A percentile compares a stretch with the other conserved stretches of the same genome.
Conservation (phyloP, 2,113 vertebrate species). For the Chaenogobius annularis region DNA sequence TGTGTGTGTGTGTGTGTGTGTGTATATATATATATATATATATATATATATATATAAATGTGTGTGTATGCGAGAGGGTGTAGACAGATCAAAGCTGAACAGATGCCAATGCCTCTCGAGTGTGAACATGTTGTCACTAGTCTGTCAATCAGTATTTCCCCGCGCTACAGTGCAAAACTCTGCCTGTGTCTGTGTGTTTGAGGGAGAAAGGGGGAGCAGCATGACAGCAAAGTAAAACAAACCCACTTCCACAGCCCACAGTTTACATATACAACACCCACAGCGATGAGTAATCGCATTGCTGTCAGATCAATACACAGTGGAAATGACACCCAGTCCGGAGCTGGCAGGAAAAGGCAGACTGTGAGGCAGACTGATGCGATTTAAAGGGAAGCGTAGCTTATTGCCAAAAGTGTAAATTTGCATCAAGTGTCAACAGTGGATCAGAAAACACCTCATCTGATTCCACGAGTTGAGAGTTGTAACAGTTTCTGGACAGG, state of each 20-base stretch:
- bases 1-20: too few relatives aligned
- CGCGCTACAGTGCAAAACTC: slow-evolving; percentile 52
- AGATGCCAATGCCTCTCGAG: slow-evolving; percentile 72
- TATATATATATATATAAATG: too few relatives aligned
- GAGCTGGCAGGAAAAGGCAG: background rate
- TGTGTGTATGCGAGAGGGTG: slow-evolving; percentile 6
- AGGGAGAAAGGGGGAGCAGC: background rate
- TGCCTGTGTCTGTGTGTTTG: slow-evolving; percentile 8
- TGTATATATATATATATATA: too few relatives aligned
- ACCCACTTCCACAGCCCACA: slow-evolving; percentile 19
- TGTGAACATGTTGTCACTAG: slow-evolving; percentile 68
- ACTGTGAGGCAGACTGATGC: background rate
- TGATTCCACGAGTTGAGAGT: background rate
- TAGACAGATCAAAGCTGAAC: slow-evolving; percentile 72
- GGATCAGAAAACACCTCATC: background rate
- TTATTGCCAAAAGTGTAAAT: background rate
- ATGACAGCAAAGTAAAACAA: slow-evolving; percentile 48
- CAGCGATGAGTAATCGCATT: slow-evolving; percentile 43
- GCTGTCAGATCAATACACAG: slow-evolving; percentile 40
- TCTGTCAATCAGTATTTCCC: slow-evolving; percentile 76
- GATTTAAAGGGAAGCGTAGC: background rate
- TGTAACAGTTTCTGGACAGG: background rate
- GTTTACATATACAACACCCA: slow-evolving; percentile 33
- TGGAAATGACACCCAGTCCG: slow-evolving; percentile 29
- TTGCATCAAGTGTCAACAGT: slow-evolving; percentile 4